Base-by-base conservation (phyloP, 2,888 invertebrate species). In the Drosophila paranaensis region DNA sequence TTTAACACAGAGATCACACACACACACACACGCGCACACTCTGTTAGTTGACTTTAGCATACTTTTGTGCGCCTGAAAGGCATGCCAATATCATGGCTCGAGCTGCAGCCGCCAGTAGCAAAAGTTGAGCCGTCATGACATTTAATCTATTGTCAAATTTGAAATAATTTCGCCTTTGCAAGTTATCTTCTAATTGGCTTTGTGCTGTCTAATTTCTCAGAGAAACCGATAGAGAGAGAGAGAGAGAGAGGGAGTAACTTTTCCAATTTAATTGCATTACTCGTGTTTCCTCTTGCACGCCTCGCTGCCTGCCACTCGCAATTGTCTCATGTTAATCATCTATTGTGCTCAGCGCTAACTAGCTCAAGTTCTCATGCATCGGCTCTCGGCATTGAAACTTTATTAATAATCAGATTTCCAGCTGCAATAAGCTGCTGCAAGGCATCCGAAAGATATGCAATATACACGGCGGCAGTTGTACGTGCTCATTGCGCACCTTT, bases 241-340 rank as follows among this genome's bases (percentile, higher is more conserved):
- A 33, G 33, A 33, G 33, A 9, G 33, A 33, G 33, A 33, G 33
- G 10, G 10, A 33, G 33, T 10, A 10, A 33, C 33, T 68, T 71
- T 55, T 40, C 45, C 45, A 60, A 56, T 57, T 57, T 78, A 74
- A 86, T 81, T 71, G 76, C 66, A 82, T 79, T 77, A 68, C 45
- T 51, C 74, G 6, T 64, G 30, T 65, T 9, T 42, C 53, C n/a
- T 45, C 6, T 63, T 37, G 8, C 9, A 35, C 25, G 54, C 27
- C 6, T 50, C 33, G 16, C 51, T 27, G 56, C 54, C 51, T 27
- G 56, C 54, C 60, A 48, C 61, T 54, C 16, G 56, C 65, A 73
- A 81, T 81, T 76, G 80, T 68, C 68, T 27, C 60, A 43, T 63
- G 60, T 81, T 73, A 81, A 68, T 76, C 58, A 81, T 82, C 70